Conservation (phyloP, 30 jellyfish, hydroid and myxozoan species). For the Chrysaora quinquecirrha region DNA sequence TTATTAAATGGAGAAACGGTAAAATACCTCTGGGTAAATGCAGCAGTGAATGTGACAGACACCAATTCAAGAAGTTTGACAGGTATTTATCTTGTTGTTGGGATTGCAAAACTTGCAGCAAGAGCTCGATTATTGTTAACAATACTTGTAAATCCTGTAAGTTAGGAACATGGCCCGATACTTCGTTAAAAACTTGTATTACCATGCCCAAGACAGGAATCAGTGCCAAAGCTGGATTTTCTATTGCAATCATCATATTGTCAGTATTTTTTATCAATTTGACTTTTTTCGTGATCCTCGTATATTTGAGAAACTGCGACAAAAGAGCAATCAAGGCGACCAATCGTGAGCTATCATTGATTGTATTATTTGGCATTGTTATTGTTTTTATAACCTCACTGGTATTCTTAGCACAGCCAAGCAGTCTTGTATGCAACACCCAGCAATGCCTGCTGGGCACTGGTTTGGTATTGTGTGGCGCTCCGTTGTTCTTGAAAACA, state of each 20-base stretch:
- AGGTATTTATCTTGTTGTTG: conserved; percentile 43
- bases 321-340: conserved; percentile 40
- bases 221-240: background rate
- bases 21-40: conserved; percentile 13
- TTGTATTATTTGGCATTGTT: conserved; percentile 27
- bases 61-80: conserved; percentile 13
- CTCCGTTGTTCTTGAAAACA: conserved; percentile 48
- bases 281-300: background rate
- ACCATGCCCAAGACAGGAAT: conserved; percentile 6
- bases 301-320: conserved; percentile 28
- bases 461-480: conserved; percentile 33
- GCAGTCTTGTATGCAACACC: conserved; percentile 30
- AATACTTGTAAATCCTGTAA: conserved; percentile 40
- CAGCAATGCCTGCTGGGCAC: conserved; percentile 42
- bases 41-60: conserved; percentile 21
- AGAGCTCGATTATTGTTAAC: conserved; percentile 18
- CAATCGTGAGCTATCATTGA: conserved; percentile 57
- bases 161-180: conserved; percentile 7
- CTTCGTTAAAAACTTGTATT: conserved; percentile 4
- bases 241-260: background rate
- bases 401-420: conserved; percentile 20
- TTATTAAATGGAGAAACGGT: conserved; percentile 23
- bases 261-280: background rate
- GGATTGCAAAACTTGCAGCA: conserved; percentile 37
- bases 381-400: conserved; percentile 24